Evolutionary conservation across 2,113 vertebrate genomes (phyloP).

Genomic region (Hemichromis elongatus): DNA sequence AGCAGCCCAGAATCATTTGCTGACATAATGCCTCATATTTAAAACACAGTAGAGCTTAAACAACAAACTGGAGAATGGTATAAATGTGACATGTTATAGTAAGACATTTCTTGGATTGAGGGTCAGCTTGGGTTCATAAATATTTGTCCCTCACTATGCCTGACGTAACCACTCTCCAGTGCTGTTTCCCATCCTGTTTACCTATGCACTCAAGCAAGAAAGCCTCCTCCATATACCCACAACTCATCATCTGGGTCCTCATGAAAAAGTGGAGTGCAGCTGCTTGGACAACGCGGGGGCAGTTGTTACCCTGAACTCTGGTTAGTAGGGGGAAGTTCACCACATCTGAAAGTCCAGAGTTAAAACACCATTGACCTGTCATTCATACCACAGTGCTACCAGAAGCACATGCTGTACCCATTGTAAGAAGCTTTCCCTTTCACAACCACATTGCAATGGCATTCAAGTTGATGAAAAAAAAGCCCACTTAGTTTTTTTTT

Average conservation of each 20-base stretch:
- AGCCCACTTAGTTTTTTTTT: not conserved
- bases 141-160: constrained; percentile 8
- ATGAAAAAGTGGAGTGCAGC: constrained; percentile 50
- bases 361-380: not conserved
- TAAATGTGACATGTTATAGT: not conserved
- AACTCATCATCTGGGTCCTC: constrained; percentile 40
- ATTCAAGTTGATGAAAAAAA: not conserved
- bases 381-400: not conserved
- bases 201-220: not conserved
- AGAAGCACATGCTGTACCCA: not conserved
- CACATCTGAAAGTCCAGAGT: not conserved
- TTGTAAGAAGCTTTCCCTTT: not conserved
- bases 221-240: not conserved
- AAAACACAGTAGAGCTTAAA: not conserved
- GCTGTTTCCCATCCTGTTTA: constrained; percentile 27
- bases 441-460: not conserved
- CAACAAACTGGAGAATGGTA: not conserved
- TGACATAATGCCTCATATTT: not conserved
- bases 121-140: constrained; percentile 1
- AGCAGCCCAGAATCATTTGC: not conserved
- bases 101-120: not conserved
- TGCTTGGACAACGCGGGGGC: constrained; percentile 8
- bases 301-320: constrained; percentile 20
- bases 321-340: constrained; percentile 37
- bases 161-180: not conserved